These are phyloP conservation scores for Bubo scandiacus DNA, from an alignment of 2,113 vertebrate species.

Conservation along the genomic window DNA sequence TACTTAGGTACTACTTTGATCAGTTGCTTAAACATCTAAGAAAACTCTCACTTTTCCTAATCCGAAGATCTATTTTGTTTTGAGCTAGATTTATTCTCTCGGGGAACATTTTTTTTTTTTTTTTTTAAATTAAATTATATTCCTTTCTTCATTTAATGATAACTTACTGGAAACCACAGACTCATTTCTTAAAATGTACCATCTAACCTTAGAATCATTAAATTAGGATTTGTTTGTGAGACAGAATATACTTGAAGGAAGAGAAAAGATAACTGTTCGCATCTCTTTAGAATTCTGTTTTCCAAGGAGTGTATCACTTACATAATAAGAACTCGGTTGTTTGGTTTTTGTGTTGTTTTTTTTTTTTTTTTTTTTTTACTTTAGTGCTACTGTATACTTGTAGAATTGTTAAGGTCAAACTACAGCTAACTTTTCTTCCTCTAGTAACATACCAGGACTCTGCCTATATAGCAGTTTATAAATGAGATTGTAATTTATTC, in stretches of 20 bases:
- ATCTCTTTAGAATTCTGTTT: background rate
- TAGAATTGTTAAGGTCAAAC: background rate
- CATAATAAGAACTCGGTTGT: background rate
- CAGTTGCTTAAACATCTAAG: background rate
- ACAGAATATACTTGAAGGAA: background rate
- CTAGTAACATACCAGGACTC: background rate
- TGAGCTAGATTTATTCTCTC: background rate
- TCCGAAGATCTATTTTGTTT: background rate
- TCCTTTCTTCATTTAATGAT: background rate
- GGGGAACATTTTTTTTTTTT: background rate
- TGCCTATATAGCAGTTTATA: background rate
- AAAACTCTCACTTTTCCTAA: background rate
- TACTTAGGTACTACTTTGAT: background rate
- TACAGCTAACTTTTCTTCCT: background rate
- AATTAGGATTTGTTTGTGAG: background rate
- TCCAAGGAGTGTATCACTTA: background rate
- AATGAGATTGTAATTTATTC: background rate
- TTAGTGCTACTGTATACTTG: background rate
- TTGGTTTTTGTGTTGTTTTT: no score
- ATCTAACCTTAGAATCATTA: background rate
- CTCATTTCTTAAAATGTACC: background rate
- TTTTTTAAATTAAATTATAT: background rate
- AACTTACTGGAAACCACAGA: background rate
- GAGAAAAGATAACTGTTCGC: background rate
- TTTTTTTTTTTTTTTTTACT: background rate